A percentile compares a stretch with the other conserved stretches of the same genome.
Conservation (phyloP, 2,113 vertebrate species). For the Camelus dromedarius region DNA sequence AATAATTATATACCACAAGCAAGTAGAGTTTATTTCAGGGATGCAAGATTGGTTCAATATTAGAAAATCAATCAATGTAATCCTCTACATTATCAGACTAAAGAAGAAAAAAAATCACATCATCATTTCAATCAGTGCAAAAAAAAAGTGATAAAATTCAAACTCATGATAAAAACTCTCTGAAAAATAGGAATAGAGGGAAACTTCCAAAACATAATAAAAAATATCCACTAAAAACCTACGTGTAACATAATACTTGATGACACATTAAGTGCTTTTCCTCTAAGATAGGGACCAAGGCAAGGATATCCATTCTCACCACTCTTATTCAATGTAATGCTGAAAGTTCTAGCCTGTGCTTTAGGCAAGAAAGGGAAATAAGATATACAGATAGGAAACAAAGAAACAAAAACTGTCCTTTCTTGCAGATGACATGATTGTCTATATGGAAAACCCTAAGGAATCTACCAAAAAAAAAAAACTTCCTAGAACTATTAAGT, state of each 20-base stretch:
- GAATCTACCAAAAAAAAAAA: background rate
- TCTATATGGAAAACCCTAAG: background rate
- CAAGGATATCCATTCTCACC: background rate
- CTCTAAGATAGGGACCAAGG: background rate
- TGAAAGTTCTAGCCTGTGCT: background rate
- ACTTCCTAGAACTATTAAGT: background rate
- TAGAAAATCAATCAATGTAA: constrained; percentile 4
- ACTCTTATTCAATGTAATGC: background rate
- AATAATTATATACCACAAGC: background rate
- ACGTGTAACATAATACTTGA: background rate
- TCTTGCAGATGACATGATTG: background rate
- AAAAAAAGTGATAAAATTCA: background rate
- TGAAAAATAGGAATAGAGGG: background rate
- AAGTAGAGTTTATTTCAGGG: background rate
- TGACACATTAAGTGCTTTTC: background rate
- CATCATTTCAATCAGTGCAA: background rate
- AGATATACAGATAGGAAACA: background rate
- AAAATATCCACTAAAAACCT: background rate
- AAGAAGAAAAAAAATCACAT: constrained; percentile 20
- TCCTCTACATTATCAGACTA: background rate
- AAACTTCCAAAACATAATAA: background rate
- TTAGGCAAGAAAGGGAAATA: background rate
- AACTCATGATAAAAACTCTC: background rate
- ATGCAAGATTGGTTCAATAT: background rate
- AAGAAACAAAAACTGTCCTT: background rate